phyloP scores from a whole-genome alignment of 2,113 vertebrate species.

The Lophochroa leadbeateri region DNA sequence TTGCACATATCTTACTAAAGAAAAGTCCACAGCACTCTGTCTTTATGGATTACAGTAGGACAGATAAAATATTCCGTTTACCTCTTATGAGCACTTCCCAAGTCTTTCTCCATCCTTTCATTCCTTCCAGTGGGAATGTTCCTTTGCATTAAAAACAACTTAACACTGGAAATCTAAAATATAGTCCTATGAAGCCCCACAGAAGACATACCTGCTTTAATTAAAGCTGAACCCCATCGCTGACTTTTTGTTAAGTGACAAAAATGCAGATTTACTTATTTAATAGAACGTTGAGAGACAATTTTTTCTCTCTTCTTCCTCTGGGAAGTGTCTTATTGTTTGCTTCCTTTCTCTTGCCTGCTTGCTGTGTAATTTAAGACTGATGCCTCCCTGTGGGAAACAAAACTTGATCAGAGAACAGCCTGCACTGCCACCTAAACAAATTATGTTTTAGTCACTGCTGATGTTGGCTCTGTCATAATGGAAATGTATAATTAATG shows the following conservation, averaged over 20 bases:
- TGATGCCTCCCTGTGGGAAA: constrained; percentile 76
- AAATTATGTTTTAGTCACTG: constrained; percentile 76
- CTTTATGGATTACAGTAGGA: background rate
- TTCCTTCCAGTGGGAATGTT: background rate
- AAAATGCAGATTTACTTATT: constrained; percentile 53
- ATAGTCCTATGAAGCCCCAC: background rate
- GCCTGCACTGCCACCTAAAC: constrained; percentile 74
- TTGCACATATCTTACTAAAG: background rate
- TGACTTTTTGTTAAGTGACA: background rate
- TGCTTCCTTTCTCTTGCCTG: constrained; percentile 69
- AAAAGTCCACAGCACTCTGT: background rate
- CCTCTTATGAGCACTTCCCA: background rate
- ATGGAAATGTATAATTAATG: constrained; percentile 80
- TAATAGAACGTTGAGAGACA: constrained; percentile 3
- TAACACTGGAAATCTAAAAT: background rate
- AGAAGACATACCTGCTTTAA: constrained; percentile 4
- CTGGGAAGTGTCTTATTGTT: constrained; percentile 66
- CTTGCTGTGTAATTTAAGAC: constrained; percentile 78
- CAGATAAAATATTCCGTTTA: background rate
- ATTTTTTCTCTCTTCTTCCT: constrained; percentile 31
- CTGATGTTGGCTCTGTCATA: constrained; percentile 74
- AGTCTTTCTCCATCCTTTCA: background rate
- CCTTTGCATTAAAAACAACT: background rate
- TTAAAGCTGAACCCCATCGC: background rate
- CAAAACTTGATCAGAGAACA: constrained; percentile 77